A percentile compares a stretch with the other conserved stretches of the same genome.
These are phyloP conservation scores for Drosophila kambysellisi DNA, from an alignment of 2,888 invertebrate genomes.

Conservation along the genomic window DNA sequence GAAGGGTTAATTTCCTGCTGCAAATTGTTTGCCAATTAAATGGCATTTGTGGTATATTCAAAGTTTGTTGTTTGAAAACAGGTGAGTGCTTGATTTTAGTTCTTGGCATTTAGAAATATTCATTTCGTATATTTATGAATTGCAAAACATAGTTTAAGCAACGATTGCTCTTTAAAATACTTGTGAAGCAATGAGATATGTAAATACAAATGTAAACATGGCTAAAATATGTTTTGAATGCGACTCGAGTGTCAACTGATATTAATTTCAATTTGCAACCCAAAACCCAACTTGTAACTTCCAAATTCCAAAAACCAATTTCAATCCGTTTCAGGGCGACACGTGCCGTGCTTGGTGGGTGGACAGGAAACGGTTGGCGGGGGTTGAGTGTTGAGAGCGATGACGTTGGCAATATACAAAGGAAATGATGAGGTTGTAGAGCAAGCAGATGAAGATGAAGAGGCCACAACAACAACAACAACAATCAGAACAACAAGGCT, in stretches of 20 bases:
- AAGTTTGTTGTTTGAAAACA: conserved; percentile 12
- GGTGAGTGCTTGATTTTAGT: neutral
- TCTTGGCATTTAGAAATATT: neutral
- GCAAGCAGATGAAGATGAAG: conserved; percentile 8
- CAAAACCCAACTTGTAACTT: conserved; percentile 32
- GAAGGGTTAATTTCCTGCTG: conserved; percentile 10
- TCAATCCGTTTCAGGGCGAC: conserved; percentile 45
- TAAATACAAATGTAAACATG: neutral
- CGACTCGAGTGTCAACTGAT: conserved; percentile 17
- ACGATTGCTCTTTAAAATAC: neutral
- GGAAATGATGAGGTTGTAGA: conserved; percentile 20
- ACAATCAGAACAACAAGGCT: conserved; percentile 49
- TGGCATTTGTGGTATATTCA: conserved; percentile 25
- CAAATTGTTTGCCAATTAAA: conserved; percentile 21
- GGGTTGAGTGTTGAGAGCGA: conserved; percentile 9
- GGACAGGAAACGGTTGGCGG: neutral
- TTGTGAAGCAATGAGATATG: neutral
- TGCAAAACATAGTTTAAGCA: neutral
- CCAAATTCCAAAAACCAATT: conserved; percentile 42
- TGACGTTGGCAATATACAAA: conserved; percentile 46
- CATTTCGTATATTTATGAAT: neutral
- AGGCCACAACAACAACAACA: conserved; percentile 12
- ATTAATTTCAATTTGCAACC: conserved; percentile 13
- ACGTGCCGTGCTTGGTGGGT: conserved; percentile 30
- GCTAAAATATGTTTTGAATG: neutral